Percentiles rank a stretch among this genome's conserved stretches.
These are phyloP conservation scores for Acrobasis repandana DNA, from an alignment of 2,888 invertebrate species.

Conservation along the genomic window DNA sequence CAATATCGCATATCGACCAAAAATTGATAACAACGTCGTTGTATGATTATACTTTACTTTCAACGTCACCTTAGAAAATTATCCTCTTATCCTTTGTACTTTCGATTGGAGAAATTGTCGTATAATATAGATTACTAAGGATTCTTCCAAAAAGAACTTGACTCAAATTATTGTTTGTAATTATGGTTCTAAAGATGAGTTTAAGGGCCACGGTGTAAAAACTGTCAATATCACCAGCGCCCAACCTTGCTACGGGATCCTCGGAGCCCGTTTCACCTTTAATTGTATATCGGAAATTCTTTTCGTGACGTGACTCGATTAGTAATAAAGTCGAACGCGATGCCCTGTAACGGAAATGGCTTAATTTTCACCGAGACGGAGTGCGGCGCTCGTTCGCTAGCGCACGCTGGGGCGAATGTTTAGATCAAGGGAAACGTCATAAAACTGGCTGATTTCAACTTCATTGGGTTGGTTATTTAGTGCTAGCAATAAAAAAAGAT, in stretches of 20 bases:
- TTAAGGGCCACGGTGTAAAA: conserved; percentile 13
- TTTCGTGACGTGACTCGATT: conserved; percentile 71
- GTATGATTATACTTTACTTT: too few relatives aligned
- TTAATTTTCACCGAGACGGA: conserved; percentile 65
- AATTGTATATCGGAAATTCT: conserved; percentile 76
- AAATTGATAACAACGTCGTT: too few relatives aligned
- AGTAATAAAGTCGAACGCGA: conserved; percentile 66
- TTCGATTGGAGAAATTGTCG: too few relatives aligned
- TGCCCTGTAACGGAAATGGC: conserved; percentile 64
- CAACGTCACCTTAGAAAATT: too few relatives aligned
- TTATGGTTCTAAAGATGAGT: neutral
- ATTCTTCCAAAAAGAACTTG: neutral
- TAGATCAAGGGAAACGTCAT: neutral
- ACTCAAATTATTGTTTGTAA: neutral
- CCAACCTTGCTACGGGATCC: conserved; percentile 60
- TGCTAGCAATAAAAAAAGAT: too few relatives aligned
- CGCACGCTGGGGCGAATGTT: conserved; percentile 19
- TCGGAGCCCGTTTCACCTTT: conserved; percentile 66
- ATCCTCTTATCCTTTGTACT: too few relatives aligned
- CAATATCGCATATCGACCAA: too few relatives aligned
- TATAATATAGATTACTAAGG: neutral
- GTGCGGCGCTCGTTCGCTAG: conserved; percentile 51
- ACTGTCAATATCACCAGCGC: conserved; percentile 35
- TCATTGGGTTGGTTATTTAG: neutral
- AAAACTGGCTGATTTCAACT: neutral